Evolutionary conservation across 1,140 invertebrate genomes (phyloP).

Genomic region (Mactra quadrangularis): DNA sequence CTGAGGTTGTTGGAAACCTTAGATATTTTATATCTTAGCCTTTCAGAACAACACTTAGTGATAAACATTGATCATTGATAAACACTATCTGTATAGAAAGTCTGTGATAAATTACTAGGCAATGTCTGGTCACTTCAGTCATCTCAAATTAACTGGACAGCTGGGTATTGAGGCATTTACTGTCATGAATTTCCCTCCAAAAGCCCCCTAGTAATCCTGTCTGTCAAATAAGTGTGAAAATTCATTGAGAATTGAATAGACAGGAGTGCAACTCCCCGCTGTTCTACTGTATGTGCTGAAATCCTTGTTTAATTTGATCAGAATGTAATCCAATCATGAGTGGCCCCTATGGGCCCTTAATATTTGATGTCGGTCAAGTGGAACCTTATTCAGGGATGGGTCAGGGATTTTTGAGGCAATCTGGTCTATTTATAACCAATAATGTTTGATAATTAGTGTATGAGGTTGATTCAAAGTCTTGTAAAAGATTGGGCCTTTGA

Average conservation of each 20-base stretch:
- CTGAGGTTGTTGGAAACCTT: too few species aligned
- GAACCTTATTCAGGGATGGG: conserved; percentile 8
- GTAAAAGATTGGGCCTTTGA: too few species aligned
- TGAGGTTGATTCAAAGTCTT: too few species aligned
- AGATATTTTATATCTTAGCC: too few species aligned
- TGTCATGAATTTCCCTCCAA: conserved; percentile 52
- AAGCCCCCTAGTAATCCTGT: conserved; percentile 40
- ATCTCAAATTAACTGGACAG: conserved; percentile 26
- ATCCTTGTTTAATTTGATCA: conserved; percentile 61
- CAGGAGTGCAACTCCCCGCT: conserved; percentile 18
- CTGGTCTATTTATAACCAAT: too few species aligned
- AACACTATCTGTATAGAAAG: too few species aligned
- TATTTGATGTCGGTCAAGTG: neutral
- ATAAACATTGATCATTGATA: too few species aligned
- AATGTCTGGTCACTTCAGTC: conserved; percentile 25
- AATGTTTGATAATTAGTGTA: too few species aligned
- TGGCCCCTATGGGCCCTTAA: conserved; percentile 7
- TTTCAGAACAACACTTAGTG: too few species aligned
- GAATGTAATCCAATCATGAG: conserved; percentile 53
- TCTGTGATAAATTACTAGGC: conserved; percentile 30
- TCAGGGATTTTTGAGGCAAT: too few species aligned
- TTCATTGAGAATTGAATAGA: conserved; percentile 41
- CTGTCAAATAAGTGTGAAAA: conserved; percentile 57
- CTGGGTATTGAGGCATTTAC: conserved; percentile 48
- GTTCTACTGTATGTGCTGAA: conserved; percentile 18